A percentile compares a stretch with the other conserved stretches of the same genome.
Conservation (phyloP, 2,797 vertebrate genomes). For the Hozukius guyotensis region DNA sequence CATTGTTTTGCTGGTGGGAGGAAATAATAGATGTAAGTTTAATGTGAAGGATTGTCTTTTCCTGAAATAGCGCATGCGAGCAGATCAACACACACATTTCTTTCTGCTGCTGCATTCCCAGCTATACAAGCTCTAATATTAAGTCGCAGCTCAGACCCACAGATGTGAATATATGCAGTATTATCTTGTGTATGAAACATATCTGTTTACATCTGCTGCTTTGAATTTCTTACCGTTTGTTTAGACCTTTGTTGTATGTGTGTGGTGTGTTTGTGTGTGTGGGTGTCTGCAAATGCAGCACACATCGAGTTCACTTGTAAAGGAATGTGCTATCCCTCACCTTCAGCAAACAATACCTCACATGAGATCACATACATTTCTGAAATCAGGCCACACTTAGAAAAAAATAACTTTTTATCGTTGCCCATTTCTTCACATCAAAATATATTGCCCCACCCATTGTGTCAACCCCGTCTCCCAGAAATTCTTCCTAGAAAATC, state of each 20-base stretch:
- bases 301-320: background rate
- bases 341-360: background rate
- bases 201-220: background rate
- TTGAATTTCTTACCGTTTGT: background rate
- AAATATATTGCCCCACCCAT: background rate
- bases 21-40: conserved; percentile 40
- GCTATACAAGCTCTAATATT: background rate
- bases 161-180: background rate
- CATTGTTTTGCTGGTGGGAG: conserved; percentile 53
- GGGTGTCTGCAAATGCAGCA: conserved; percentile 1
- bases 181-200: background rate
- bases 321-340: background rate
- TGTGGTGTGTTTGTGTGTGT: background rate
- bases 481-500: background rate
- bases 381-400: background rate
- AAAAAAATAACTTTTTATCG: background rate
- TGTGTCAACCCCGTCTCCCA: background rate
- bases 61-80: conserved; percentile 29
- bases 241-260: background rate
- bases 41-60: conserved; percentile 32
- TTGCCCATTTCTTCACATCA: background rate
- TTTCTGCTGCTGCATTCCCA: background rate
- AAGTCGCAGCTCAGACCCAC: background rate
- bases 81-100: conserved; percentile 19
- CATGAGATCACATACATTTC: conserved; percentile 4